Evolutionary conservation across 2,888 invertebrate genomes (phyloP).

Genomic region (Drosophila anceps): DNA sequence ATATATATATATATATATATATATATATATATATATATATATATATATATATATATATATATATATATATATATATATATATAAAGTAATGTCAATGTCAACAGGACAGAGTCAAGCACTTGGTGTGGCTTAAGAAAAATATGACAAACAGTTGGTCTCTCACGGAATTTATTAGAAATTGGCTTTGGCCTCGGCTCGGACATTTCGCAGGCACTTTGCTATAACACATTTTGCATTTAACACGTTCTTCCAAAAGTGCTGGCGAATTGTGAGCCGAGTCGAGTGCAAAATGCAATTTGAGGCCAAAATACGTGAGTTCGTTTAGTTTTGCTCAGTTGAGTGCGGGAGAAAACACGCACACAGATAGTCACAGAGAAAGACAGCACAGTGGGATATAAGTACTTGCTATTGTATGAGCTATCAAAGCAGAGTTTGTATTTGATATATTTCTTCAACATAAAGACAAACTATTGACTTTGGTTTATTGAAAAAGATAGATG

Average conservation of each 20-base stretch:
- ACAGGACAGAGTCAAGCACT: conserved; percentile 31
- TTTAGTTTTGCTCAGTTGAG: conserved; percentile 61
- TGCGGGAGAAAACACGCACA: conserved; percentile 24
- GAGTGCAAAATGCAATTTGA: conserved; percentile 78
- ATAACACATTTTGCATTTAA: conserved; percentile 73
- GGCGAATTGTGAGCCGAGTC: conserved; percentile 72
- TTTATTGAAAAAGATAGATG: too few species aligned
- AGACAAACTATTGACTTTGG: too few species aligned
- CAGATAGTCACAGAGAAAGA: background rate
- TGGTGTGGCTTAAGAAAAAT: conserved; percentile 36
- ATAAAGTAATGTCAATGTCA: conserved; percentile 53
- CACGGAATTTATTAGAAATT: conserved; percentile 49
- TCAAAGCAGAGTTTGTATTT: background rate
- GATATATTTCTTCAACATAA: background rate
- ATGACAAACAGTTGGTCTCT: conserved; percentile 56
- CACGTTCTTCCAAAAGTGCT: conserved; percentile 66
- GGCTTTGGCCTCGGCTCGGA: conserved; percentile 32
- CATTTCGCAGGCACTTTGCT: conserved; percentile 39
- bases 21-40: background rate
- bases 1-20: background rate
- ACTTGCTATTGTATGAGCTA: background rate
- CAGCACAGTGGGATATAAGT: conserved; percentile 9
- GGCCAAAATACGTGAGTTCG: conserved; percentile 73
- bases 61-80: background rate
- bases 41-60: background rate